Evolutionary conservation across 2,888 invertebrate genomes (phyloP), one percentile per base, ranked within the genome.

Genomic region (Epistrophe eligans): DNA sequence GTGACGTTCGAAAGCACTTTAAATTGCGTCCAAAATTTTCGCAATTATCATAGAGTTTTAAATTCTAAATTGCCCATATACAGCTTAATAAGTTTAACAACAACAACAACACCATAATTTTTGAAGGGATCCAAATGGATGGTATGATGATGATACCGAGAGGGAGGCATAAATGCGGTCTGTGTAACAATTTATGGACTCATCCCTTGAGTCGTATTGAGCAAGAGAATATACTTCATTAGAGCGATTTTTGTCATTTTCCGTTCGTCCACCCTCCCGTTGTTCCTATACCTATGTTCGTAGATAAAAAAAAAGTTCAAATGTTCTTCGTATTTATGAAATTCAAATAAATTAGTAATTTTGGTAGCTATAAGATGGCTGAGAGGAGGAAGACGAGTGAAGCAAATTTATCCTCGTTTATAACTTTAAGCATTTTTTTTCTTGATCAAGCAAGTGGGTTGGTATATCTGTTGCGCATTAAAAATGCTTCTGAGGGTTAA

Each of bases 41-140:
- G 79, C 87, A 87, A 87, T 87, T 87, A 83, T 83, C 76, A 87
- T 83, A 66, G 87, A 87, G 83, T 83, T 83, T 87, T 79, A 83
- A 82, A 87, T 87, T 83, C 58, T 79, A 87, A 87, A 87, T 87
- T 87, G 79, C 79, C 85, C 83, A 83, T 87, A 83, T 79, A 82
- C 71, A 79, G 76, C 76, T 79, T 74, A 74, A 79, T 60, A 87
- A 82, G 73, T 82, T 82, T 85, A 66, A 71, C 71, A 76, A 77
- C 77, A 76, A 60, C 77, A 38, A 32, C 35, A 50, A 3, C 24
- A 24, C 24, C n/a, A n/a, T n/a, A 38, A 52, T 35, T 58, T 35
- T 35, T 32, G 43, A n/a, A 32, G 48, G 32, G 40, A 10, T 48
- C 35, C 10, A 13, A 4, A 48, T 40, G 35, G 4, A n/a, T 43